These are phyloP conservation scores for Sisyra nigra DNA, from an alignment of 2,888 invertebrate species.

Conservation along the genomic window DNA sequence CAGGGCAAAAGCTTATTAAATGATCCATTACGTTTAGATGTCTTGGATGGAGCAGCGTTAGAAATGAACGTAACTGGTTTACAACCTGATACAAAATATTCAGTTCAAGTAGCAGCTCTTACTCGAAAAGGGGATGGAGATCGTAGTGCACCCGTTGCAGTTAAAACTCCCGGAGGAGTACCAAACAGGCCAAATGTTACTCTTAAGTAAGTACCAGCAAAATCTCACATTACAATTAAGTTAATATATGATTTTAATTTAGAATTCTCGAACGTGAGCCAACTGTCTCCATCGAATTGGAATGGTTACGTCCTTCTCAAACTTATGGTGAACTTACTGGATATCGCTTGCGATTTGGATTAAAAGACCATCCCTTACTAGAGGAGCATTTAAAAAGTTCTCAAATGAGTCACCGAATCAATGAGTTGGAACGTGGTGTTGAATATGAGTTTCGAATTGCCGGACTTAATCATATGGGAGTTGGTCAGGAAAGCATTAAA, in stretches of 20 bases:
- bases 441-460: slow-evolving; percentile 95
- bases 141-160: slow-evolving; percentile 67
- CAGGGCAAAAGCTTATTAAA: slow-evolving; percentile 66
- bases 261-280: slow-evolving; percentile 77
- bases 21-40: slow-evolving; percentile 75
- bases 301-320: slow-evolving; percentile 81
- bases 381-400: slow-evolving; percentile 52
- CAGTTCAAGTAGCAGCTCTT: slow-evolving; percentile 86
- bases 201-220: slow-evolving; percentile 44
- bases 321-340: slow-evolving; percentile 80
- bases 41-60: slow-evolving; percentile 58
- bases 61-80: slow-evolving; percentile 76
- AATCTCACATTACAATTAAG: background rate
- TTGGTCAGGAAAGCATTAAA: slow-evolving; percentile 86
- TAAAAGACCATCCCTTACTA: slow-evolving; percentile 61
- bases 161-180: slow-evolving; percentile 87
- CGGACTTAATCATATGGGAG: slow-evolving; percentile 87
- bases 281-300: slow-evolving; percentile 74
- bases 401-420: slow-evolving; percentile 48
- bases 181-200: slow-evolving; percentile 70
- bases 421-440: slow-evolving; percentile 76
- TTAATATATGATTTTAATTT: slow-evolving; percentile 8
- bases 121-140: slow-evolving; percentile 96
- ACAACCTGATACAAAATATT: slow-evolving; percentile 90
- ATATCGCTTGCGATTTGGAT: slow-evolving; percentile 74